These are phyloP conservation scores for Palythoa heliodiscus DNA, from an alignment of 92 coral and sea anemone species.

Conservation along the genomic window DNA sequence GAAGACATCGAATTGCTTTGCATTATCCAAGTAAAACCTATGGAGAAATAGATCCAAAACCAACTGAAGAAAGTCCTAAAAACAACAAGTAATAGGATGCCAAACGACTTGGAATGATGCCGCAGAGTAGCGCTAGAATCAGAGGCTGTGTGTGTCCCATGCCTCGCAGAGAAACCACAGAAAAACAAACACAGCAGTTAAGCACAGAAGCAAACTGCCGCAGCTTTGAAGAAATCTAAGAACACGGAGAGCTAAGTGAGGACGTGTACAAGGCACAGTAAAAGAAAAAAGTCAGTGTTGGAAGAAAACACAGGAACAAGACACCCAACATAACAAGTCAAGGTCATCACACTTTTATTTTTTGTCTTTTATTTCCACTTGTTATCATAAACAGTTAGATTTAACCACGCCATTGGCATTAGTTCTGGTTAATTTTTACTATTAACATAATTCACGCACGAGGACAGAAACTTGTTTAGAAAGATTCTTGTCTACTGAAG, in stretches of 20 bases:
- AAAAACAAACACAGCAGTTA: too few species aligned
- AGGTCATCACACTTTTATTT: constrained; percentile 12
- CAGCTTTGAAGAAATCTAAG: not conserved
- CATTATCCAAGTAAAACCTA: too few species aligned
- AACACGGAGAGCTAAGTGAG: too few species aligned
- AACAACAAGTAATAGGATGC: too few species aligned
- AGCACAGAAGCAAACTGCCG: not conserved
- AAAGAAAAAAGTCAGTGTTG: not conserved
- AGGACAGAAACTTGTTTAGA: not conserved
- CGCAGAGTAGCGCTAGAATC: too few species aligned
- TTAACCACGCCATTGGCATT: not conserved
- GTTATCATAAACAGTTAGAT: not conserved
- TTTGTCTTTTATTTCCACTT: not conserved
- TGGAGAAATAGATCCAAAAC: too few species aligned
- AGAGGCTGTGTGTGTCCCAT: too few species aligned
- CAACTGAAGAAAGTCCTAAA: too few species aligned
- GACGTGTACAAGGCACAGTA: not conserved
- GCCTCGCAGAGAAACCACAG: too few species aligned
- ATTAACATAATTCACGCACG: not conserved
- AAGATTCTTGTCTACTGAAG: not conserved
- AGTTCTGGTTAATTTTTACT: not conserved
- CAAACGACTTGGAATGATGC: too few species aligned
- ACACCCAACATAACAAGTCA: not conserved
- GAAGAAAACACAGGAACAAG: not conserved
- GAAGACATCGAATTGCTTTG: too few species aligned